Evolutionary conservation across 2,113 vertebrate species (phyloP).

Genomic region (Triplophysa siluroides): DNA sequence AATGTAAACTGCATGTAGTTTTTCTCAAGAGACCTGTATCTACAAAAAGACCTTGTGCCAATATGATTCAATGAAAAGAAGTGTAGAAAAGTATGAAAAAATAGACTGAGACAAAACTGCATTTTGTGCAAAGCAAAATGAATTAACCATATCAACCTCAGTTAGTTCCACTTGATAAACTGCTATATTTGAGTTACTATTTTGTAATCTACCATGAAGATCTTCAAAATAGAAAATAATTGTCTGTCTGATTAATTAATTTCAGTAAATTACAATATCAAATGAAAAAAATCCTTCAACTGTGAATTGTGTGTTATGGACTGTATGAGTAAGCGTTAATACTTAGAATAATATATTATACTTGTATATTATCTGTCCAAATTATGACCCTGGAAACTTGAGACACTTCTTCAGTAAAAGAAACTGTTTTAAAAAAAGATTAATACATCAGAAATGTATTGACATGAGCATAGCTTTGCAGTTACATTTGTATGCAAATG

Average conservation of each 20-base stretch:
- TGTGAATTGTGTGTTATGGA: conserved; percentile 2
- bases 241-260: conserved; percentile 17
- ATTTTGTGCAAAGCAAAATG: conserved; percentile 1
- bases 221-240: conserved; percentile 44
- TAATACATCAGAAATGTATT: neutral
- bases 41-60: neutral
- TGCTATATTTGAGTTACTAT: conserved; percentile 49
- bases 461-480: neutral
- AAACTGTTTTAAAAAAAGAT: neutral
- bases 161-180: conserved; percentile 54
- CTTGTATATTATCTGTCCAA: neutral
- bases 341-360: neutral
- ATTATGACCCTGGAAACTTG: neutral
- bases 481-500: no score
- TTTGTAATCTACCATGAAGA: conserved; percentile 45
- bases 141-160: conserved; percentile 41
- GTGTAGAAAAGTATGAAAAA: neutral
- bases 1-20: neutral
- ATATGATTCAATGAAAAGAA: neutral
- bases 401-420: neutral
- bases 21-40: conserved; percentile 1
- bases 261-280: neutral
- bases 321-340: neutral
- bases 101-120: neutral
- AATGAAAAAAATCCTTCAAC: neutral